Evolutionary conservation across 1,140 invertebrate species (phyloP).

Genomic region (Micrasema minimum): DNA sequence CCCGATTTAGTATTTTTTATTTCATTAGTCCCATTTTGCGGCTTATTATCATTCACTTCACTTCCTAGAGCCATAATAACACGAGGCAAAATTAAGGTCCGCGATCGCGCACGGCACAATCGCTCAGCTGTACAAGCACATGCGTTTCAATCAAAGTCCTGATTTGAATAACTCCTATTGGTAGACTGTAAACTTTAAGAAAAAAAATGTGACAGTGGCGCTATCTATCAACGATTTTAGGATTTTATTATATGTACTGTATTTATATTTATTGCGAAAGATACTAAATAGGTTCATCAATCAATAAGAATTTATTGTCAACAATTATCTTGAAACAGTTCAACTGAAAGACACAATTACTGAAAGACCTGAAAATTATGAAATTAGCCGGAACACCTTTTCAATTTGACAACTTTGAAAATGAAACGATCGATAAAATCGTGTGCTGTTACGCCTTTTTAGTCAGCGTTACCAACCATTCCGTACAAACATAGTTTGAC

Average conservation of each 20-base stretch:
- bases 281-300: no score
- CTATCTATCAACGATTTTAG: constrained; percentile 23
- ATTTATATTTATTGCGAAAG: no score
- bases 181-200: constrained; percentile 40
- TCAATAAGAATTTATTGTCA: background rate
- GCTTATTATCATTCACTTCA: constrained; percentile 67
- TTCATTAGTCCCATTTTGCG: constrained; percentile 63
- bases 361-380: background rate
- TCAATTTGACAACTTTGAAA: constrained; percentile 1
- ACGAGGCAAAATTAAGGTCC: constrained; percentile 64
- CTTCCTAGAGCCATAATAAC: constrained; percentile 68
- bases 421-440: constrained; percentile 9
- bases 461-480: constrained; percentile 6
- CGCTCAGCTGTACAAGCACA: constrained; percentile 62
- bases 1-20: constrained; percentile 64
- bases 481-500: constrained; percentile 1
- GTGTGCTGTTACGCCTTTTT: background rate
- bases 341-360: background rate
- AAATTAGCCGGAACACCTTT: background rate
- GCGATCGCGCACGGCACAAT: constrained; percentile 64
- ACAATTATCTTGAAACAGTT: no score
- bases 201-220: constrained; percentile 19
- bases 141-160: constrained; percentile 65
- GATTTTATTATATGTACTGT: no score
- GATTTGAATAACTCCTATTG: constrained; percentile 57